Percentiles rank a stretch among this genome's conserved stretches.
Conservation (phyloP, 1,140 invertebrate genomes). For the Trachymyrmex cornetzi region DNA sequence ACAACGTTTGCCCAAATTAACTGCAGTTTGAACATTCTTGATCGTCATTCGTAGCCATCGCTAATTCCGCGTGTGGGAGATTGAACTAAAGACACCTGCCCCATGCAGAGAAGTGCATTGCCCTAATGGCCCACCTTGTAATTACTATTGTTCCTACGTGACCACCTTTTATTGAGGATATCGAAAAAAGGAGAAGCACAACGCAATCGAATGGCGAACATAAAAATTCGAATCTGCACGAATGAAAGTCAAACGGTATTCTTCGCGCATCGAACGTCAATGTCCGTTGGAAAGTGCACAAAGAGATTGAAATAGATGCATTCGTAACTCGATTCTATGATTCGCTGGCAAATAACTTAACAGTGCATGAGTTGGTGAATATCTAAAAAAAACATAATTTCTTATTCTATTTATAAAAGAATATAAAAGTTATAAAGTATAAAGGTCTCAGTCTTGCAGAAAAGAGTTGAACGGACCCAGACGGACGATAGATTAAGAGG, state of each 20-base stretch:
- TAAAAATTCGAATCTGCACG: slow-evolving; percentile 45
- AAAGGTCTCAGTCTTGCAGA: background rate
- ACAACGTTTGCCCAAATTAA: background rate
- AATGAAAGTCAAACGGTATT: slow-evolving; percentile 49
- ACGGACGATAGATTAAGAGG: background rate
- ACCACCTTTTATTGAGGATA: slow-evolving; percentile 65
- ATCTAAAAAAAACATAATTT: slow-evolving; percentile 8
- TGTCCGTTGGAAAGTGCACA: slow-evolving; percentile 17
- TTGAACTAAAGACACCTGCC: slow-evolving; percentile 74
- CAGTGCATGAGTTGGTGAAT: background rate
- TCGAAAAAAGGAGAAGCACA: slow-evolving; percentile 58
- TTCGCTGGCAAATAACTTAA: slow-evolving; percentile 5
- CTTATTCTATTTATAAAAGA: background rate
- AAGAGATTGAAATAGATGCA: background rate
- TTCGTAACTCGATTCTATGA: background rate
- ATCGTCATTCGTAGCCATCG: slow-evolving; percentile 68
- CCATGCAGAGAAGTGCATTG: slow-evolving; percentile 77
- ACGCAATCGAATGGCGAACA: slow-evolving; percentile 18
- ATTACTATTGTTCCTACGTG: slow-evolving; percentile 78
- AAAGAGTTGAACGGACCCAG: slow-evolving; percentile 23
- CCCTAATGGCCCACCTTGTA: slow-evolving; percentile 76
- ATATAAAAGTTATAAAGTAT: background rate
- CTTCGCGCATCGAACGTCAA: background rate
- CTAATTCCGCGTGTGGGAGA: slow-evolving; percentile 64
- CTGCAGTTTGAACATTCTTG: slow-evolving; percentile 8